A percentile compares a stretch with the other conserved stretches of the same genome.
Evolutionary conservation across 2,888 invertebrate genomes (phyloP).

Genomic region (Leucoma salicis): DNA sequence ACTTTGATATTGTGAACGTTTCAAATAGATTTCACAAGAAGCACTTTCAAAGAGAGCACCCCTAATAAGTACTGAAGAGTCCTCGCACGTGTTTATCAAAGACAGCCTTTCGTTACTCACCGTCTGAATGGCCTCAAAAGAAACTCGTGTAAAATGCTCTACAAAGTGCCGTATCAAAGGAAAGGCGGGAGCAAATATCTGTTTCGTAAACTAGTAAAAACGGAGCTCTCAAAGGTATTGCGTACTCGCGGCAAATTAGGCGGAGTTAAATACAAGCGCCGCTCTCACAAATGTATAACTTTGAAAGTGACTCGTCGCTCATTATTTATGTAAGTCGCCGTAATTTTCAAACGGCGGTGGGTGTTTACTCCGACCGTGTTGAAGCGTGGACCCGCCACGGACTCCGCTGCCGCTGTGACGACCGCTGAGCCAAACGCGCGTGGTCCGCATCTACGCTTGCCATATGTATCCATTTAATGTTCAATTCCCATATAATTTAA

Average conservation of each 20-base stretch:
- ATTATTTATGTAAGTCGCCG: slow-evolving; percentile 77
- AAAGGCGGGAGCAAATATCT: slow-evolving; percentile 82
- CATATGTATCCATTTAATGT: slow-evolving; percentile 81
- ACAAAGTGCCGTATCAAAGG: slow-evolving; percentile 82
- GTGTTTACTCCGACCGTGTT: slow-evolving; percentile 50
- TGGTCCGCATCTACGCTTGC: slow-evolving; percentile 49
- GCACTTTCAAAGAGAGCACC: slow-evolving; percentile 81
- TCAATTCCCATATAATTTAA: slow-evolving; percentile 83
- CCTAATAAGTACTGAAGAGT: slow-evolving; percentile 83
- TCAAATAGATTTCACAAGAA: slow-evolving; percentile 81
- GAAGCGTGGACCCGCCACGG: slow-evolving; percentile 38
- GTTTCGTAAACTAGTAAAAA: slow-evolving; percentile 83
- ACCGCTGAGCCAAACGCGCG: slow-evolving; percentile 22
- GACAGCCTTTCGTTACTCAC: slow-evolving; percentile 83
- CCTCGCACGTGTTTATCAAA: slow-evolving; percentile 83
- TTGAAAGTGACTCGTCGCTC: slow-evolving; percentile 73
- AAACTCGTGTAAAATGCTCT: slow-evolving; percentile 82
- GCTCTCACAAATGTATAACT: slow-evolving; percentile 73
- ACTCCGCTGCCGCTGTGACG: slow-evolving; percentile 11
- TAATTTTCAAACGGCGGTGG: slow-evolving; percentile 66
- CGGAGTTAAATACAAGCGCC: slow-evolving; percentile 80
- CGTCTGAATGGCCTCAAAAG: slow-evolving; percentile 83
- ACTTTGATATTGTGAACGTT: slow-evolving; percentile 80
- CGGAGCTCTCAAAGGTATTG: slow-evolving; percentile 79
- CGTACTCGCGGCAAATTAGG: slow-evolving; percentile 80